phyloP scores from a whole-genome alignment of 2,888 invertebrate species.

The Papilio gigon region DNA sequence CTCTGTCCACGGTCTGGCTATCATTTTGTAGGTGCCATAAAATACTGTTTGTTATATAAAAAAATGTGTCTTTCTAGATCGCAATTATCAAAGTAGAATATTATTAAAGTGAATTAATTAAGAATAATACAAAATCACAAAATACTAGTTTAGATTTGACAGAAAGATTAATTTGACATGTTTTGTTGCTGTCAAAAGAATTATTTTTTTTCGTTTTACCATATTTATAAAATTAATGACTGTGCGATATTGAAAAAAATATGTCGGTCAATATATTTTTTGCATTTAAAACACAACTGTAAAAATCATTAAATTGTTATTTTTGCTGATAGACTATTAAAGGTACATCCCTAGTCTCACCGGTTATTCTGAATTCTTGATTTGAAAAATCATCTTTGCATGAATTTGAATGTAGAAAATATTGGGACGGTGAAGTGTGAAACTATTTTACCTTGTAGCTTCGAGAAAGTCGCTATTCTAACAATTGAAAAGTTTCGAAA shows the following conservation, averaged over 20 bases:
- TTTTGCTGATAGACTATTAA: too few relatives aligned
- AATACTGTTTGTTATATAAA: background rate
- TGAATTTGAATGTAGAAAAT: too few relatives aligned
- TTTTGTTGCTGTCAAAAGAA: background rate
- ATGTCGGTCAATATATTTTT: background rate
- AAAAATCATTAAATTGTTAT: too few relatives aligned
- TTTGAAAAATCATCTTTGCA: too few relatives aligned
- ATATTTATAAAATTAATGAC: background rate
- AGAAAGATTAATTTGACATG: background rate
- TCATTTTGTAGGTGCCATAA: constrained; percentile 57
- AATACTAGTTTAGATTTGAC: too few relatives aligned
- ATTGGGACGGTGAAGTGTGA: too few relatives aligned
- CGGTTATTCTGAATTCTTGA: too few relatives aligned
- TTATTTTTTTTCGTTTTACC: background rate
- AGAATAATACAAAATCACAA: background rate
- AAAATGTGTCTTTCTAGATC: background rate
- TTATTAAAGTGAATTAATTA: background rate
- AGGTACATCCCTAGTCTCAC: too few relatives aligned
- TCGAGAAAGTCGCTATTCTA: too few relatives aligned
- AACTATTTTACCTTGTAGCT: too few relatives aligned
- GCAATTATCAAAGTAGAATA: background rate
- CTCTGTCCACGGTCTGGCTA: constrained; percentile 88
- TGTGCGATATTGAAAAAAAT: background rate
- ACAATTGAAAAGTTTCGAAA: too few relatives aligned
- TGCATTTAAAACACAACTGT: background rate